Percentiles rank a stretch among this genome's conserved stretches.
Conservation (phyloP, 2,797 vertebrate species). For the Falco berigora region DNA sequence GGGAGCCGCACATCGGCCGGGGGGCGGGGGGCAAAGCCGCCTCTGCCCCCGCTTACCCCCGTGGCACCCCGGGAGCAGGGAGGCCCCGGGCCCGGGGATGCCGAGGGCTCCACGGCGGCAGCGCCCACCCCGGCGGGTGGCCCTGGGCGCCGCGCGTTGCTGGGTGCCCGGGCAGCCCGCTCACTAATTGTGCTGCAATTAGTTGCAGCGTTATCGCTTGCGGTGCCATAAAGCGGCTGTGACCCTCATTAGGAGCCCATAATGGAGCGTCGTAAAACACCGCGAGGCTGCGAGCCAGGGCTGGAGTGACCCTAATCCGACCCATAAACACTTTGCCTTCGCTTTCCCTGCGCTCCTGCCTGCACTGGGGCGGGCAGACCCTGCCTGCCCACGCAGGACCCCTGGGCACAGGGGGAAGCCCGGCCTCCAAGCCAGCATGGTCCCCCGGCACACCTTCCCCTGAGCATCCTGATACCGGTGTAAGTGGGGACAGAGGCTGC, state of each 20-base stretch:
- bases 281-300: neutral
- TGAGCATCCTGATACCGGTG: neutral
- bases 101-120: neutral
- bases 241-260: slow-evolving; percentile 70
- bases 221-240: slow-evolving; percentile 64
- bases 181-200: slow-evolving; percentile 61
- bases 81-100: neutral
- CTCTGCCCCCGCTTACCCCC: too few relatives aligned
- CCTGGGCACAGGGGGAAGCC: neutral
- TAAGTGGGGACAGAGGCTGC: neutral
- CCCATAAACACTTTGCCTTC: slow-evolving; percentile 27
- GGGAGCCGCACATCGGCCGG: neutral
- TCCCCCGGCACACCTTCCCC: neutral
- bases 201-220: slow-evolving; percentile 62
- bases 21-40: neutral
- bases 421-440: rapidly evolving
- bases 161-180: slow-evolving; percentile 10
- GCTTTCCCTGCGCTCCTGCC: neutral
- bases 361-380: neutral
- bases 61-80: neutral
- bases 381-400: neutral
- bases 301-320: slow-evolving; percentile 34
- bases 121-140: neutral
- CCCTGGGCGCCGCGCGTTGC: neutral
- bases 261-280: slow-evolving; percentile 53